Evolutionary conservation across 2,888 invertebrate genomes (phyloP), one percentile per base, ranked within the genome.

Genomic region (Busseola fusca): DNA sequence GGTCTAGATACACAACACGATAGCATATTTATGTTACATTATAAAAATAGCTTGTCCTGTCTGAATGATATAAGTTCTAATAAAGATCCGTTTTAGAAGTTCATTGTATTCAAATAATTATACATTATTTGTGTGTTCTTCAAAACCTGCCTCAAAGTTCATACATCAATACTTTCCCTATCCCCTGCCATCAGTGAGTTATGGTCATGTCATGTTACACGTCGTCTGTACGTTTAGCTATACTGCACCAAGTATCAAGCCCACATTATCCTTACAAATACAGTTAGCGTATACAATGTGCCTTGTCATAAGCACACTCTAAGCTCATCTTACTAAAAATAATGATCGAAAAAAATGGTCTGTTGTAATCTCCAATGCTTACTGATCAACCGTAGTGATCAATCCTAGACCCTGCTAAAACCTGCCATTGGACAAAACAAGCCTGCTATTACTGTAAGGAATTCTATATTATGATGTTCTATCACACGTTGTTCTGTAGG

Each of bases 1-100:
- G 18, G n/a, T 78, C 21, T 25, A 52, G 62, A 78, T 69, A 30
- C 7, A 25, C 16, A 42, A 45, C 18, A n/a, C 10, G 18, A 50
- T 27, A 40, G 30, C 16, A 54, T 37, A 34, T 45, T 62, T 62
- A 7, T 25, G 12, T 16, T 3, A 25, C 58, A 45, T 45, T 14
- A 68, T 10, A 72, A 72, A 75, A 76, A 16, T 37, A 64, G 1
- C 3, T 37, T 30, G 18, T 12, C 5, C 9, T 16, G 21, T 34
- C 2, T 62, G n/a, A 45, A 40, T 18, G 9, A 12, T 60, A 5
- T 21, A 12, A 16, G 9, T 25, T 30, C 5, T 21, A 30, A 21
- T 7, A 30, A 1, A 21, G 1, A 9, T 4, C 34, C 2, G 4
- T 45, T 45, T 56, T 25, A 16, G 1, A 30, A 14, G 0, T 69